phyloP scores from a whole-genome alignment of 2,797 vertebrate species.

The Eptatretus atami region DNA sequence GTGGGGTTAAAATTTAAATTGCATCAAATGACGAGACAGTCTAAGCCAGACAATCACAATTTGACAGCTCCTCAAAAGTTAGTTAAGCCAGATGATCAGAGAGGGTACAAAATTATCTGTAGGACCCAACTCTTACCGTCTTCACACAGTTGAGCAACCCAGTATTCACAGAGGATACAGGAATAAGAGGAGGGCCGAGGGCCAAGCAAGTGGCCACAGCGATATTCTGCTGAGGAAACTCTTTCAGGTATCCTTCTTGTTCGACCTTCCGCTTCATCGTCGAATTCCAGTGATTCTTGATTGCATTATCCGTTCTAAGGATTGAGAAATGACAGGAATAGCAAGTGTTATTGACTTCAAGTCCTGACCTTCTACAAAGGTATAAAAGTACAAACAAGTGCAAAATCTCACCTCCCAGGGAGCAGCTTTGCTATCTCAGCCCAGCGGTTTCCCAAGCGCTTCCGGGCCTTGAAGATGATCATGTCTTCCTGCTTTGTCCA shows the following conservation, averaged over 20 bases:
- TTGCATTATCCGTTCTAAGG: conserved; percentile 3
- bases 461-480: neutral
- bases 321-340: neutral
- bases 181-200: neutral
- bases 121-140: no score
- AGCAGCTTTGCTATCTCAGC: conserved; percentile 5
- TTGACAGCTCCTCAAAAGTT: no score
- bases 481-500: conserved; percentile 1
- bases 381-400: no score
- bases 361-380: no score
- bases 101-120: no score
- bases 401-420: neutral
- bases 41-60: no score
- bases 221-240: neutral
- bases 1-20: no score
- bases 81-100: no score
- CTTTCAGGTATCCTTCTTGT: conserved; percentile 2
- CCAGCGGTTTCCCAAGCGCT: conserved; percentile 3
- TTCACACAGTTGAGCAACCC: no score
- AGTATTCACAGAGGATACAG: neutral
- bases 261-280: conserved; percentile 1
- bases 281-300: conserved; percentile 3
- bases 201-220: conserved; percentile 1
- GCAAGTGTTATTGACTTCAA: neutral
- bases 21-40: no score